A percentile compares a stretch with the other conserved stretches of the same genome.
phyloP scores from a whole-genome alignment of 2,888 invertebrate species.

The Syritta pipiens region DNA sequence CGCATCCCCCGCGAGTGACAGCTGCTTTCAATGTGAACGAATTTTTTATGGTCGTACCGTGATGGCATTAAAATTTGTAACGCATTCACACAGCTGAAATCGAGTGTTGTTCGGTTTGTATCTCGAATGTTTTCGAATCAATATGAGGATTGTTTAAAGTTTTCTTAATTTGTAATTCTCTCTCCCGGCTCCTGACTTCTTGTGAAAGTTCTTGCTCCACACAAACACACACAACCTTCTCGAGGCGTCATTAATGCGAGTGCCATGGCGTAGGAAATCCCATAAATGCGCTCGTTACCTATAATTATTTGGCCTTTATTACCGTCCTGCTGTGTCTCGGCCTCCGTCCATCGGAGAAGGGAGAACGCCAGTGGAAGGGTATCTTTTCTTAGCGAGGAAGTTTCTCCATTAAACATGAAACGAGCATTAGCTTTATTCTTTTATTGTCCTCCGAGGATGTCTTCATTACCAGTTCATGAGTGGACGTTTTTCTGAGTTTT shows the following conservation, averaged over 20 bases:
- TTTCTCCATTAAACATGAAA: slow-evolving; percentile 71
- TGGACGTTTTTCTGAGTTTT: slow-evolving; percentile 65
- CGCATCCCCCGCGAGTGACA: slow-evolving; percentile 57
- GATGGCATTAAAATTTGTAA: slow-evolving; percentile 78
- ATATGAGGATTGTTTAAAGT: slow-evolving; percentile 20
- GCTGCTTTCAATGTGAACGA: slow-evolving; percentile 66
- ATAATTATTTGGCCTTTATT: slow-evolving; percentile 67
- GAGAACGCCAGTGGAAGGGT: slow-evolving; percentile 32
- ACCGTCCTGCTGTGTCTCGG: slow-evolving; percentile 45
- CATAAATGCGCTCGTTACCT: slow-evolving; percentile 67
- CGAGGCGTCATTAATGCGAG: slow-evolving; percentile 50
- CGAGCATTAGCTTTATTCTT: slow-evolving; percentile 71
- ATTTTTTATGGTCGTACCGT: slow-evolving; percentile 73
- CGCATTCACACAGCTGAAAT: slow-evolving; percentile 70
- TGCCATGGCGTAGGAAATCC: slow-evolving; percentile 57
- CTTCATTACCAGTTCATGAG: slow-evolving; percentile 71
- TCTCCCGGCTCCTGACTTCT: neutral
- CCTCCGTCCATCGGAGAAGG: neutral
- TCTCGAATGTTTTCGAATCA: slow-evolving; percentile 1
- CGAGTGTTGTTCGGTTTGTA: neutral
- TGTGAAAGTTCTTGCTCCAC: too few species aligned
- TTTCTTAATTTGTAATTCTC: neutral
- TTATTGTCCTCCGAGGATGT: slow-evolving; percentile 71
- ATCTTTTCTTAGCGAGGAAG: slow-evolving; percentile 67
- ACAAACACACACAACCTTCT: too few species aligned